Conservation (phyloP, 2,113 vertebrate species). For the Rafetus swinhoei region DNA sequence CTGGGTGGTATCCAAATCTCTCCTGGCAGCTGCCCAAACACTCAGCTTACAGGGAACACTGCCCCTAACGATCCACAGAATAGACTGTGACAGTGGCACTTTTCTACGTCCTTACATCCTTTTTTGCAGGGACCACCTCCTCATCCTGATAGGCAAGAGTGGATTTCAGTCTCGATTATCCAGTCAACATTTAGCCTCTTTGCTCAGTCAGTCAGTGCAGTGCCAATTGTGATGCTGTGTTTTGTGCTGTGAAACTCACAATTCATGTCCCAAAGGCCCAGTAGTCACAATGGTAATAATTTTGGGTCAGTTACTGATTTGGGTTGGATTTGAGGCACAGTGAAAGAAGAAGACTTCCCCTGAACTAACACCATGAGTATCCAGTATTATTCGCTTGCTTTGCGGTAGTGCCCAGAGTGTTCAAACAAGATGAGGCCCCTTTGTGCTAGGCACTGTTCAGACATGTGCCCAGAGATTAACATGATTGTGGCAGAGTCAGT, state of each 20-base stretch:
- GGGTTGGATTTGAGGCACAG: neutral
- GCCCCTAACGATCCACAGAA: neutral
- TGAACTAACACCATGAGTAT: neutral
- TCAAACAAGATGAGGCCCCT: neutral
- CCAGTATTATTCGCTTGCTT: neutral
- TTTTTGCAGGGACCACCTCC: neutral
- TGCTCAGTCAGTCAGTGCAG: neutral
- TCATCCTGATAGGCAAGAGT: neutral
- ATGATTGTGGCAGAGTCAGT: neutral
- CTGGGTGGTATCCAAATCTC: too few relatives aligned
- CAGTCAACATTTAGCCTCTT: neutral
- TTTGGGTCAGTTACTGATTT: neutral
- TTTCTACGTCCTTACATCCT: neutral
- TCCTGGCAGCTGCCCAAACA: too few relatives aligned
- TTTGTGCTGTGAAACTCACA: neutral
- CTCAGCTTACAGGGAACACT: too few relatives aligned
- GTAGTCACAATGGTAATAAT: neutral
- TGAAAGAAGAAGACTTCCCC: neutral
- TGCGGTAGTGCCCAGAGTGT: neutral
- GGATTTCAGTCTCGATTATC: neutral
- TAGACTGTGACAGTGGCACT: neutral
- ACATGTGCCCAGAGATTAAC: neutral
- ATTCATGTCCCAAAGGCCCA: neutral
- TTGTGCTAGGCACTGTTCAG: fast-evolving
- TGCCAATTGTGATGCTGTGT: neutral